Percentiles rank a stretch among this genome's conserved stretches.
Conservation (phyloP, 2,888 invertebrate species). For the Plebejus anna region DNA sequence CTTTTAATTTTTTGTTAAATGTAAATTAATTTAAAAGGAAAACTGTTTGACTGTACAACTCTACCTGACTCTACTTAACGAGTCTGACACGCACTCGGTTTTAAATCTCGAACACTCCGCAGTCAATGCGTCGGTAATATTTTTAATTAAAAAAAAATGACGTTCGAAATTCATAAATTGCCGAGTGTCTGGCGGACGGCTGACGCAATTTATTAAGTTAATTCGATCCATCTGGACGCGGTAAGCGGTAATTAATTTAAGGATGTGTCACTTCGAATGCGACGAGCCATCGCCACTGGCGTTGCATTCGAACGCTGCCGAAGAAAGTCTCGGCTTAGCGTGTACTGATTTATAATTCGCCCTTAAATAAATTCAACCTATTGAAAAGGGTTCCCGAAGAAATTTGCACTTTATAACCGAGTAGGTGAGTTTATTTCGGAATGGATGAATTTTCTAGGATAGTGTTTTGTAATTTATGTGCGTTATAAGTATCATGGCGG, state of each 20-base stretch:
- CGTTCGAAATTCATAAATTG: slow-evolving; percentile 23
- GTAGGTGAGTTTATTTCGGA: slow-evolving; percentile 28
- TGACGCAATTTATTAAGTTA: slow-evolving; percentile 33
- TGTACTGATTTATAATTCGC: slow-evolving; percentile 39
- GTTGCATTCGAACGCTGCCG: slow-evolving; percentile 39
- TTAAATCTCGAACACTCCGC: background rate
- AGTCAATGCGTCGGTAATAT: slow-evolving; percentile 10
- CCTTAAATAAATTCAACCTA: slow-evolving; percentile 33
- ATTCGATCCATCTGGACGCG: slow-evolving; percentile 32
- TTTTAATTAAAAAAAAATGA: slow-evolving; percentile 17
- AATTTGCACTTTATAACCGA: slow-evolving; percentile 29
- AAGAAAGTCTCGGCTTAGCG: slow-evolving; percentile 36
- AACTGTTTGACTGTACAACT: slow-evolving; percentile 1
- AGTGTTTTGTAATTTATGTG: slow-evolving; percentile 28
- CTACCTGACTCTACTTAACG: background rate
- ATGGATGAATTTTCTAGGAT: background rate
- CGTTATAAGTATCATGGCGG: slow-evolving; percentile 33
- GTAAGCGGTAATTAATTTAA: slow-evolving; percentile 37
- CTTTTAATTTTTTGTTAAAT: background rate
- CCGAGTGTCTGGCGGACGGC: slow-evolving; percentile 3
- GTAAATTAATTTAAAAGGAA: slow-evolving; percentile 10
- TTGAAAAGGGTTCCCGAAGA: slow-evolving; percentile 2
- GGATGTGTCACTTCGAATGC: slow-evolving; percentile 37
- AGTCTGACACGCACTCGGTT: background rate
- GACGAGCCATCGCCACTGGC: slow-evolving; percentile 35